Base-by-base conservation (phyloP, 2,113 vertebrate genomes). In the Myodes glareolus region DNA sequence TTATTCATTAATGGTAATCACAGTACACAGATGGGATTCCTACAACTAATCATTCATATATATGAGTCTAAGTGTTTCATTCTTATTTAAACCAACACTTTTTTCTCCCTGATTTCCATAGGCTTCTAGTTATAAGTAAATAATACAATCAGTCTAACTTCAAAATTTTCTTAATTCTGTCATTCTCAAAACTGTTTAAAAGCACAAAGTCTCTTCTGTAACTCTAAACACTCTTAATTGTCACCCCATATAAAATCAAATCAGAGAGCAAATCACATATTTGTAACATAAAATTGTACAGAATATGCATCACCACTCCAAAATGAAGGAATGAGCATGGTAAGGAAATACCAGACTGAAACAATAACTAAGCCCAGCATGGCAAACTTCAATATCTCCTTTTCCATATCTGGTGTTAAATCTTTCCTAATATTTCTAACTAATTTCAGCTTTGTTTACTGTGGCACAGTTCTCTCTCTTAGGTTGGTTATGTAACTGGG, bases 361-460 rank as follows among this genome's bases (percentile, higher is more conserved):
- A 16, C 33, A n/a, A 8, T 16, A n/a, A n/a, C 7, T 17, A n/a
- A n/a, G n/a, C 36, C 13, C 16, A 72, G 16, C 33, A n/a, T 6
- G 16, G 16, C 16, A n/a, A 19, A n/a, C 1, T n/a, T 6, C 16
- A 72, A n/a, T 5, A 7, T n/a, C 2, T n/a, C 16, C 36, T 7
- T 8, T 16, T 72, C 36, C 8, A n/a, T 17, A 7, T 72, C 16
- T 72, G 68, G n/a, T n/a, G 36, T 72, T 72, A 72, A 72, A 36
- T 6, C 68, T 33, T 7, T 72, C 68, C 31, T 72, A 16, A n/a
- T 36, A 72, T 19, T 72, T 72, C 68, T 7, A 73, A 39, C 17
- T 73, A 7, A 21, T 73, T 73, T 73, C n/a, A 10, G 36, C 36
- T 39, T 73, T 73, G 7, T 73, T 73, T 16, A 73, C 13, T 73